A percentile compares a stretch with the other conserved stretches of the same genome.
phyloP scores from a whole-genome alignment of 2,113 vertebrate species.

The Pluvianellus socialis region DNA sequence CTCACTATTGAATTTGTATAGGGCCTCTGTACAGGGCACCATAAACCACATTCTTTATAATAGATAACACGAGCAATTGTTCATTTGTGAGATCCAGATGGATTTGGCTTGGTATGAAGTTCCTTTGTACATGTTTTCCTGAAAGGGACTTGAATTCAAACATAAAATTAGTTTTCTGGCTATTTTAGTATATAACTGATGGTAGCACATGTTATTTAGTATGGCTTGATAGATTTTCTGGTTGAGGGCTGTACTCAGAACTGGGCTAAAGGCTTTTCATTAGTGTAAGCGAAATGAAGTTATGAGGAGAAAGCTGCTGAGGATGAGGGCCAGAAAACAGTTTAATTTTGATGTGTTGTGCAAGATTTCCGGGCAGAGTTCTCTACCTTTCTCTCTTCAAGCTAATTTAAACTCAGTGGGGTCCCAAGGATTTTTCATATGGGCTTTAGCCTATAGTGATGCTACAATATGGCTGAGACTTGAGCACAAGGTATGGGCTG shows the following conservation, averaged over 20 bases:
- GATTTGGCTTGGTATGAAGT: not conserved
- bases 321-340: not conserved
- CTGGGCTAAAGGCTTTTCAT: not conserved
- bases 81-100: not conserved
- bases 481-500: not conserved
- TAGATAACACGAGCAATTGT: not conserved
- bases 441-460: not conserved
- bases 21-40: not conserved
- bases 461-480: not conserved
- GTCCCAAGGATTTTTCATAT: not conserved
- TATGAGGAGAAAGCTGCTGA: not conserved
- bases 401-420: not conserved
- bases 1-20: not conserved
- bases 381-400: not conserved
- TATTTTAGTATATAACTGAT: not conserved
- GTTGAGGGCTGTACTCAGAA: not conserved
- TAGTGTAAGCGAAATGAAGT: not conserved
- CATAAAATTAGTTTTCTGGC: not conserved
- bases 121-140: not conserved
- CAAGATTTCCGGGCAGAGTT: not conserved
- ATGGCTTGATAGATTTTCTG: not conserved
- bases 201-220: not conserved
- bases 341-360: not conserved
- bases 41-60: not conserved
- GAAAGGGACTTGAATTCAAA: not conserved